Evolutionary conservation across 2,797 vertebrate genomes (phyloP), one percentile per base, ranked within the genome.

Genomic region (Dicrostonyx torquatus): DNA sequence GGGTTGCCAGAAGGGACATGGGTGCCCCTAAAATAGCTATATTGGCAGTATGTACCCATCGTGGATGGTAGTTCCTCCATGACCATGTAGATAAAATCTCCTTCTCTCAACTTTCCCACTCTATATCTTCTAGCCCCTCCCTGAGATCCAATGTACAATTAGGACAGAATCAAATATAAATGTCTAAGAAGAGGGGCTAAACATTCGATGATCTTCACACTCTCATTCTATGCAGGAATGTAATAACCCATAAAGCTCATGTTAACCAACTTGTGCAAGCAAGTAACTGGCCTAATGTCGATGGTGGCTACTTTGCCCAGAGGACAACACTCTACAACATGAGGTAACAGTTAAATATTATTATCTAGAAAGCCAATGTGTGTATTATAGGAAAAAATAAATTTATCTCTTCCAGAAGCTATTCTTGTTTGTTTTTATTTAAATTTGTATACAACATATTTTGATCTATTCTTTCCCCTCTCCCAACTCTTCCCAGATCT

Each of bases 341-440:
- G 79, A 93, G 45, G 7, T 91, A 79, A 78, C 8, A 85, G 37
- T 68, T 66, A 79, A 93, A 92, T 88, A 48, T 31, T 55, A n/a
- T 91, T 93, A 90, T 58, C 50, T 22, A 53, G 37, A 62, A 87
- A 94, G 87, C 26, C 34, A 60, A 31, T 17, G 17, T 50, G 72
- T 87, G 45, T 88, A 84, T 89, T 77, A 90, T 37, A 60, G 82
- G 62, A 29, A 94, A 55, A 85, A 37, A 40, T 45, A 83, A 78
- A 24, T 26, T 91, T 70, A 80, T 1, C 18, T 88, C 24, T 58
- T 76, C 77, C 6, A 78, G 6, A 13, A 92, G 50, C 37, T 78
- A 68, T 24, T 77, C 43, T 77, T 92, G 60, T 91, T 73, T 24
- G 26, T 37, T 73, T 43, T 22, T 43, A 43, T 43, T 43, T 73